Base-by-base conservation (phyloP, 2,113 vertebrate genomes). In the Ictalurus punctatus region DNA sequence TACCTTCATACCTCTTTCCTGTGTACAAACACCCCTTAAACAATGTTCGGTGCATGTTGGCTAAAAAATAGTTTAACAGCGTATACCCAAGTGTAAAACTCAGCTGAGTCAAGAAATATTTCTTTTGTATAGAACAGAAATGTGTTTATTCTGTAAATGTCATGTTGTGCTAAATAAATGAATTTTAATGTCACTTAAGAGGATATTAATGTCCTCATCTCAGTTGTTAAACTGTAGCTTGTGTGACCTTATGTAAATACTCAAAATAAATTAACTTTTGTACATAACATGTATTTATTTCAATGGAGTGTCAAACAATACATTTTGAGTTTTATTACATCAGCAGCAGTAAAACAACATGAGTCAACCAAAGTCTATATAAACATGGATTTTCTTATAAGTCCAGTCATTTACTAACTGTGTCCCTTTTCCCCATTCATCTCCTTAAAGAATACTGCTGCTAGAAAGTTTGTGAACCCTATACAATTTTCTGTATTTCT, bases 231-330 rank as follows among this genome's bases (percentile, higher is more conserved):
- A 92, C 83, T 74, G 69, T 89, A 90, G 88, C 78, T 78, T 85
- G 80, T 91, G 86, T 89, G 84, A 85, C 87, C 87, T 90, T 91
- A 90, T 92, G 91, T 93, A 93, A 91, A 92, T 93, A 93, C 74
- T 92, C 88, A 78, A 90, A 93, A 92, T 93, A 92, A 93, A 93
- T 92, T 92, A 92, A 92, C 92, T 92, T 93, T 93, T 93, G 90
- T 93, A 92, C 84, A 93, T 92, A 93, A 74, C 48, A 87, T 83
- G 86, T 85, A 63, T 90, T 89, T 80, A 89, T 90, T 91, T 58
- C 56, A 25, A 40, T n/a, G 59, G 27, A 59, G 54, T 80, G 48
- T 79, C 86, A 59, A 63, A 6, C 34, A 71, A 79, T 59, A 16
- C 37, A 80, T 4, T 40, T 8, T 80, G n/a, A 82, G 56, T 37